phyloP scores from a whole-genome alignment of 1,140 invertebrate species.

The Papilio polytes region DNA sequence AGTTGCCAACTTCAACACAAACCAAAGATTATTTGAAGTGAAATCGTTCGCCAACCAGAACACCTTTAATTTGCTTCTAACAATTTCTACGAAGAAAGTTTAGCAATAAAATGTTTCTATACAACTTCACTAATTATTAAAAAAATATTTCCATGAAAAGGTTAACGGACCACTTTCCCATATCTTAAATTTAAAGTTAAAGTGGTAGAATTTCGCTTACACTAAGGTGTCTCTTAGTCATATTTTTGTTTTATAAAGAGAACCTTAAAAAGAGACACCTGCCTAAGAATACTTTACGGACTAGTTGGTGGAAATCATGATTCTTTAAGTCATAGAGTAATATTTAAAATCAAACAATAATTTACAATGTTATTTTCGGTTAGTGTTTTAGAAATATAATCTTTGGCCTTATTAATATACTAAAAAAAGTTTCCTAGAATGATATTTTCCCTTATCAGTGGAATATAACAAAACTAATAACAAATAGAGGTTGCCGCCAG shows the following conservation, averaged over 20 bases:
- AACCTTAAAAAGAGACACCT: too few species aligned
- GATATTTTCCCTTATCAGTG: not conserved
- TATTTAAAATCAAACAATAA: too few species aligned
- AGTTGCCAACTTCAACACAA: constrained; percentile 23
- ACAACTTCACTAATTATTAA: not conserved
- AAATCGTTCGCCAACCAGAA: constrained; percentile 11
- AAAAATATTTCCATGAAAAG: not conserved
- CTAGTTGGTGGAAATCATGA: too few species aligned
- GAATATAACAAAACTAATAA: constrained; percentile 14
- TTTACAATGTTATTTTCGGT: too few species aligned
- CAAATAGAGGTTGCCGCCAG: constrained; percentile 1
- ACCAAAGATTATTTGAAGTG: constrained; percentile 22
- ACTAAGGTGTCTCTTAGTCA: too few species aligned
- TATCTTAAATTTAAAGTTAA: too few species aligned
- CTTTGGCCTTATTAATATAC: not conserved
- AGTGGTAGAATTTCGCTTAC: too few species aligned
- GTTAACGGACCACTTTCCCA: too few species aligned
- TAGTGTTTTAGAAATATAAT: not conserved
- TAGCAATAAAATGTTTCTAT: not conserved
- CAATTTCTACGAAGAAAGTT: not conserved
- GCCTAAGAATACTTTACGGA: too few species aligned
- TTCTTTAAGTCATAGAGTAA: too few species aligned
- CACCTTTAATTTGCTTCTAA: not conserved
- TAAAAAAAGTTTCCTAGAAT: not conserved
- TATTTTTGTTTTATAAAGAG: too few species aligned